Base-by-base conservation (phyloP, 2,113 vertebrate species). In the Pycnonotus jocosus region DNA sequence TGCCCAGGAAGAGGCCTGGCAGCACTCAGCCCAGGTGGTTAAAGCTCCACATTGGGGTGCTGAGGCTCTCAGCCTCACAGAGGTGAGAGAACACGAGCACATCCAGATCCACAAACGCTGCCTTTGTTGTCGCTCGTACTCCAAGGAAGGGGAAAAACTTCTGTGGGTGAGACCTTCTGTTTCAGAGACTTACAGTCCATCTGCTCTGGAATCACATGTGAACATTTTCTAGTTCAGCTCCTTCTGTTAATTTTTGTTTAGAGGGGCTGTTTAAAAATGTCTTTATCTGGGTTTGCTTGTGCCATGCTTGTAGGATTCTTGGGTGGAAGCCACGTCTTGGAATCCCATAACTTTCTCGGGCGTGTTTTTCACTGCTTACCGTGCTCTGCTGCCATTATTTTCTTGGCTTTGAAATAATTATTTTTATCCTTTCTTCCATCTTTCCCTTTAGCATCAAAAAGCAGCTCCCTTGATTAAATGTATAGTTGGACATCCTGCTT, bases 161-260 rank as follows among this genome's bases (percentile, higher is more conserved):
- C 87, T 86, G 96, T 95, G 95, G 96, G 96, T 94, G 95, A 95
- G 91, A 87, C 95, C 91, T 97, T 95, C 96, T 97, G 96, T 96
- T 97, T 93, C 87, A 86, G 85, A 96, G 94, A 61, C 94, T 96
- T 95, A 79, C 76, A 92, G 92, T 96, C 96, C 96, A 96, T 97
- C 95, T 96, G 95, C 94, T 95, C 79, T 94, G 90, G 96, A 90
- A 94, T 81, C 79, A 27, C 71, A 95, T 94, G 80, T 86, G 90
- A 95, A 71, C 85, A 11, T 92, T 97, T 92, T 96, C 86, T 96
- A 93, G 95, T 91, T 94, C 89, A 81, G 92, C 91, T 96, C 96
- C 95, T 96, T 97, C 95, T 96, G 96, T 94, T 95, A 88, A 79
- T 93, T 95, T 93, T 95, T 95, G 93, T 89, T 93, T 91, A 68